A percentile compares a stretch with the other conserved stretches of the same genome.
These are phyloP conservation scores for Drosophila peninsularis DNA, from an alignment of 2,888 invertebrate genomes.

Conservation along the genomic window DNA sequence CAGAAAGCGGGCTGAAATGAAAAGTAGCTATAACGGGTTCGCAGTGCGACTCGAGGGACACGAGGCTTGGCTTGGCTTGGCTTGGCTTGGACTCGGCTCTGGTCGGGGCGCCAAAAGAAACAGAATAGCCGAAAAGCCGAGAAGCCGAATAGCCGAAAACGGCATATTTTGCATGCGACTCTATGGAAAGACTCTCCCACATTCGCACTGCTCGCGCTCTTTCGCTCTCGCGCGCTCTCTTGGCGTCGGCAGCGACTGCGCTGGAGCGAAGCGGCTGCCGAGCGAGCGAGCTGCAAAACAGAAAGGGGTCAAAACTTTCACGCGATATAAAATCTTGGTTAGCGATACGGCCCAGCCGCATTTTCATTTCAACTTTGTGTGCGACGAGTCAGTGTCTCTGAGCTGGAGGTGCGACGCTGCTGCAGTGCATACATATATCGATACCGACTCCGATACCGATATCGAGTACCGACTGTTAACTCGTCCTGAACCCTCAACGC, in stretches of 20 bases:
- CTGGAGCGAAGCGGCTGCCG: slow-evolving; percentile 57
- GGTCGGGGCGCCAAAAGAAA: slow-evolving; percentile 31
- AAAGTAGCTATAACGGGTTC: slow-evolving; percentile 64
- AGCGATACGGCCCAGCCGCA: slow-evolving; percentile 84
- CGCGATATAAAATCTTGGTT: slow-evolving; percentile 85
- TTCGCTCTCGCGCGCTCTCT: slow-evolving; percentile 29
- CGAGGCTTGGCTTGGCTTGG: neutral
- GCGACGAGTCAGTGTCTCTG: slow-evolving; percentile 82
- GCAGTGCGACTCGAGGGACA: neutral
- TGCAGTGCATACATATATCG: slow-evolving; percentile 36
- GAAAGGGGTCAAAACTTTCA: slow-evolving; percentile 86
- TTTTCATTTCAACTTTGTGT: slow-evolving; percentile 85
- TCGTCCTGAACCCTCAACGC: slow-evolving; percentile 53
- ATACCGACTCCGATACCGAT: slow-evolving; percentile 20
- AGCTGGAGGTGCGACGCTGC: slow-evolving; percentile 48
- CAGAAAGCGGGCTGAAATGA: slow-evolving; percentile 75
- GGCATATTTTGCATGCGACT: slow-evolving; percentile 66
- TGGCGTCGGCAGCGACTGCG: slow-evolving; percentile 11
- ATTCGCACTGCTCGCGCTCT: slow-evolving; percentile 18
- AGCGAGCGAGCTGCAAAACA: slow-evolving; percentile 53
- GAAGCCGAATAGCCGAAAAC: slow-evolving; percentile 67
- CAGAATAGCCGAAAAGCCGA: slow-evolving; percentile 62
- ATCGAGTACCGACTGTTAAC: slow-evolving; percentile 15
- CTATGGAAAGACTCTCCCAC: slow-evolving; percentile 37
- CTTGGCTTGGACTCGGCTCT: slow-evolving; percentile 4